Conservation (phyloP, 2,888 invertebrate genomes). For the Drosophila testacea region DNA sequence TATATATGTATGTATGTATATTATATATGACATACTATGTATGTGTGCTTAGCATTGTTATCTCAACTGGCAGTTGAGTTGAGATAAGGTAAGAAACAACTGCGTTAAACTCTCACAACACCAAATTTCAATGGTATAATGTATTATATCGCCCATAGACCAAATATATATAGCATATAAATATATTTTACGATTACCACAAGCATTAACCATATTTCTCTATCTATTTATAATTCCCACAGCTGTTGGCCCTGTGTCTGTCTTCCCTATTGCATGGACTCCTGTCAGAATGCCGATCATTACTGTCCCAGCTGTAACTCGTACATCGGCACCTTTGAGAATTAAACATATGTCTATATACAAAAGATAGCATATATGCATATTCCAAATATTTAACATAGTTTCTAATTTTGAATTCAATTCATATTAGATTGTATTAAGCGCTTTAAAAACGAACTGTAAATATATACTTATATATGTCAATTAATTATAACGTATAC, state of each 20-base stretch:
- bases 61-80: conserved; percentile 49
- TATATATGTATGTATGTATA: not conserved
- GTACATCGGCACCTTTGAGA: conserved; percentile 86
- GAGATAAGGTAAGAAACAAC: conserved; percentile 49
- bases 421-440: conserved; percentile 4
- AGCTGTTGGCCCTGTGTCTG: conserved; percentile 87
- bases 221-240: not conserved
- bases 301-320: conserved; percentile 87
- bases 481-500: conserved; percentile 44
- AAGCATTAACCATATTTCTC: not conserved
- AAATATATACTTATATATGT: conserved; percentile 24
- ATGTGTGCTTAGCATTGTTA: conserved; percentile 44
- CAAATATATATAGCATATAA: not conserved
- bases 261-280: conserved; percentile 87
- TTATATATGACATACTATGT: not conserved
- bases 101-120: conserved; percentile 21
- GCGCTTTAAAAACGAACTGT: conserved; percentile 31
- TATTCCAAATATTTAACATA: no score
- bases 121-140: conserved; percentile 12
- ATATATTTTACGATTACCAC: not conserved
- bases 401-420: no score
- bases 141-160: not conserved
- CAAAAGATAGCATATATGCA: conserved; percentile 10
- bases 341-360: conserved; percentile 34
- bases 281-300: conserved; percentile 87